These are phyloP conservation scores for Sericinus montela DNA, from an alignment of 2,888 invertebrate species.

Conservation along the genomic window DNA sequence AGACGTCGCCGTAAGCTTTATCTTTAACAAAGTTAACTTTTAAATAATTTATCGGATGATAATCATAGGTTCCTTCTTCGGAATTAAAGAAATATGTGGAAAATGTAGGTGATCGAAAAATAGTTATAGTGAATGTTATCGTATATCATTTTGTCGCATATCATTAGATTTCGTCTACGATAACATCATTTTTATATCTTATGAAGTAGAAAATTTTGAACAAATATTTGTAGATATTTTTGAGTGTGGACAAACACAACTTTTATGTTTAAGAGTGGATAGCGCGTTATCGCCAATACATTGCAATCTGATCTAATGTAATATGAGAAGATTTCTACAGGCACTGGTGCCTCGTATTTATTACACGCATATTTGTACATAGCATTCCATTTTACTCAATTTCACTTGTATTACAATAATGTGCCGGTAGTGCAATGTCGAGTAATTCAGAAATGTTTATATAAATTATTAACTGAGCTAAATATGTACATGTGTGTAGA, in stretches of 20 bases:
- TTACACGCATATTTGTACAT: conserved; percentile 14
- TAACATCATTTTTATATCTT: no score
- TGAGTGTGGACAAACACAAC: conserved; percentile 3
- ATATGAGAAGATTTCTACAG: conserved; percentile 15
- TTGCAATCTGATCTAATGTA: conserved; percentile 15
- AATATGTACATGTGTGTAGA: no score
- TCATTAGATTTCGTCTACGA: no score
- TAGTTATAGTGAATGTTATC: no score
- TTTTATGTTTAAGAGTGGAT: neutral
- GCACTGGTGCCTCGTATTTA: conserved; percentile 8
- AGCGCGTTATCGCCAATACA: conserved; percentile 13
- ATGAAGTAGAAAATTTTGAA: neutral
- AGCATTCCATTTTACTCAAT: conserved; percentile 11
- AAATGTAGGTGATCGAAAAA: no score
- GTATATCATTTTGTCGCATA: no score
- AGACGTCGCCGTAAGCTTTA: no score
- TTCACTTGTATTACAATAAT: conserved; percentile 8
- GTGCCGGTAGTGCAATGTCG: neutral
- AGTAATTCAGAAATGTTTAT: neutral
- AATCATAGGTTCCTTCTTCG: no score
- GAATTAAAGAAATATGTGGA: no score
- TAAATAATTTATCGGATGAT: no score
- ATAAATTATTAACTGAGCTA: no score
- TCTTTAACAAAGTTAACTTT: no score
- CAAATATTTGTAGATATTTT: neutral